Percentiles rank a stretch among this genome's conserved stretches.
These are phyloP conservation scores for Diogma glabrata DNA, from an alignment of 2,888 invertebrate species.

Conservation along the genomic window DNA sequence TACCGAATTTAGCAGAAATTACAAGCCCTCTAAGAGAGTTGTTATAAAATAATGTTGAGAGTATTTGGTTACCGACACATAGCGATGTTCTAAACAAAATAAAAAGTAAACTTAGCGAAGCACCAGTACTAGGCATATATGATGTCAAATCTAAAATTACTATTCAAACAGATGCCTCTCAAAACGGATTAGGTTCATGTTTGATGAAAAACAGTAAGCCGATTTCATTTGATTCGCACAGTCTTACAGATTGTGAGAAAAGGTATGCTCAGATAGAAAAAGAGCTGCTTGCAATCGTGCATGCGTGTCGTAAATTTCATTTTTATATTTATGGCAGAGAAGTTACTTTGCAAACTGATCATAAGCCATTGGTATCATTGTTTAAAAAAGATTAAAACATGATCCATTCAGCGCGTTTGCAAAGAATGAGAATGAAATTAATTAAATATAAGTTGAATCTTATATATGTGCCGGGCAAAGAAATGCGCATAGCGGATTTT, in stretches of 20 bases:
- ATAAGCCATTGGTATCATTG: conserved; percentile 16
- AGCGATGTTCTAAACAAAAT: conserved; percentile 11
- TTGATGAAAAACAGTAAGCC: conserved; percentile 13
- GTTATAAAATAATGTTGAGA: conserved; percentile 13
- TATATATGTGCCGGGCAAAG: conserved; percentile 19
- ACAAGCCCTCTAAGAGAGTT: conserved; percentile 15
- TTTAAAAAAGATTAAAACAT: conserved; percentile 15
- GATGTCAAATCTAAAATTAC: too few species aligned
- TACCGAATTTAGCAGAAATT: conserved; percentile 15
- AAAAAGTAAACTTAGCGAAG: conserved; percentile 15
- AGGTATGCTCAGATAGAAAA: conserved; percentile 18
- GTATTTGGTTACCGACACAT: conserved; percentile 15
- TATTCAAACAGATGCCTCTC: conserved; percentile 14
- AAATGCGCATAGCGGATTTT: conserved; percentile 10
- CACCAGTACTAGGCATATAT: conserved; percentile 15
- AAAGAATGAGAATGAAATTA: conserved; percentile 17
- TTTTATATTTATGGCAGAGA: conserved; percentile 17
- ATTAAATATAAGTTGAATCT: conserved; percentile 18
- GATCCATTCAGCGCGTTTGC: conserved; percentile 15
- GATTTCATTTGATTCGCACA: conserved; percentile 13
- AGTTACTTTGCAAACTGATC: conserved; percentile 15
- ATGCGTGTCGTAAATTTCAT: conserved; percentile 18
- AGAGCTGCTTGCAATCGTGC: conserved; percentile 18
- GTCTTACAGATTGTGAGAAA: conserved; percentile 14
- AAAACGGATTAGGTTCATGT: conserved; percentile 13